These are phyloP conservation scores for Salvelinus alpinus DNA, from an alignment of 2,113 vertebrate genomes.

Conservation along the genomic window DNA sequence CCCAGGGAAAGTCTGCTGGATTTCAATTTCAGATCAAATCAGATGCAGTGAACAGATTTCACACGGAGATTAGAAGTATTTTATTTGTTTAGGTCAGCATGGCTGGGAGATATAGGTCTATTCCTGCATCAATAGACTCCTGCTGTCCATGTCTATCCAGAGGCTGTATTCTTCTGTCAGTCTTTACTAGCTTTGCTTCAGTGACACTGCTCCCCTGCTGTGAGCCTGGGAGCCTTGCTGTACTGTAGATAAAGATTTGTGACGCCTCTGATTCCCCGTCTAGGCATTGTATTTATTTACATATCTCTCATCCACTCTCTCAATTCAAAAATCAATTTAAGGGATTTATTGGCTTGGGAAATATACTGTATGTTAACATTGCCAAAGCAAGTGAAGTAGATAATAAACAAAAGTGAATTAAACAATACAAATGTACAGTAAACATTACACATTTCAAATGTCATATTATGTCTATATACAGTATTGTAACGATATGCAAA, in stretches of 20 bases:
- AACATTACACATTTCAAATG: too few species aligned
- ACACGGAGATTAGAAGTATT: slow-evolving; percentile 13
- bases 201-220: slow-evolving; percentile 45
- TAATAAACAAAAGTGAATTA: too few species aligned
- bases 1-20: neutral
- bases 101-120: slow-evolving; percentile 2
- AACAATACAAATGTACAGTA: too few species aligned
- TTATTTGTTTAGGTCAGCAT: slow-evolving; percentile 8
- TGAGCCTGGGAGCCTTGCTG: slow-evolving; percentile 42
- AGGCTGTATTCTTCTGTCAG: slow-evolving; percentile 8
- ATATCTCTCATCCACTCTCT: slow-evolving; percentile 47
- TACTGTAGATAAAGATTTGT: slow-evolving; percentile 43
- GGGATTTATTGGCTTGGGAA: too few species aligned
- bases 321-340: too few species aligned
- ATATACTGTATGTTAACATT: too few species aligned
- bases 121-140: neutral
- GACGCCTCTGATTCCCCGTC: slow-evolving; percentile 38
- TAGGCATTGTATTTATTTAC: slow-evolving; percentile 52
- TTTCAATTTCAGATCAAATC: slow-evolving; percentile 11
- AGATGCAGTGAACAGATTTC: slow-evolving; percentile 9
- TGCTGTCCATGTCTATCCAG: neutral
- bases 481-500: too few species aligned
- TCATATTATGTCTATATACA: too few species aligned
- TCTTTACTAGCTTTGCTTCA: neutral
- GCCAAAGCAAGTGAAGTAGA: too few species aligned